Evolutionary conservation across 1,140 invertebrate genomes (phyloP).

Genomic region (Pygmarrhopalites habei): DNA sequence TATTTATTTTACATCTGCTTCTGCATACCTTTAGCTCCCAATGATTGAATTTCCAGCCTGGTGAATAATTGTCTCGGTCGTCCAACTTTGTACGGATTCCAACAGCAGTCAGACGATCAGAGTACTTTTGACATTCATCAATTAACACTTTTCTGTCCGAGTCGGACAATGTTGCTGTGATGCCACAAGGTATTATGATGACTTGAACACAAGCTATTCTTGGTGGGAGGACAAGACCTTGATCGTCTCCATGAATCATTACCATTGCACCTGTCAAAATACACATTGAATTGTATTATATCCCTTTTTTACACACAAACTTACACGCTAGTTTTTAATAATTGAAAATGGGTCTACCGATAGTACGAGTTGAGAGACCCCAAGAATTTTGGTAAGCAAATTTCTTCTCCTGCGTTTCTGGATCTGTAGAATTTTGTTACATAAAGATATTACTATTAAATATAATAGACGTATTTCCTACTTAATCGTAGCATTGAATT

Average conservation of each 20-base stretch:
- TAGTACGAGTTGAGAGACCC: conserved; percentile 94
- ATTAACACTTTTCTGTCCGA: conserved; percentile 63
- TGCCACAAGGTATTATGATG: conserved; percentile 92
- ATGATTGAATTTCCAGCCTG: conserved; percentile 99
- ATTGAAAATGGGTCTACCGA: no score
- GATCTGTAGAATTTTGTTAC: no score
- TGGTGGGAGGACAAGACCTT: conserved; percentile 93
- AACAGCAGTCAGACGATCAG: conserved; percentile 45
- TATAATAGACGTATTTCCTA: no score
- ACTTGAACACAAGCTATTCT: conserved; percentile 74
- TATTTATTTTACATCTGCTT: neutral
- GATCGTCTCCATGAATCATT: conserved; percentile 95
- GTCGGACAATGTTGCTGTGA: conserved; percentile 70
- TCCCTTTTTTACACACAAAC: no score
- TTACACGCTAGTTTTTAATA: no score
- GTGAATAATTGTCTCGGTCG: conserved; percentile 90
- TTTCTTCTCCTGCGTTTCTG: conserved; percentile 74
- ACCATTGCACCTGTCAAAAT: conserved; percentile 84
- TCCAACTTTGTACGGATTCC: conserved; percentile 72
- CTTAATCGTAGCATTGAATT: no score
- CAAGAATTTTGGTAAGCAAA: conserved; percentile 97
- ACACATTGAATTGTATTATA: neutral
- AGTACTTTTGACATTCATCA: conserved; percentile 61
- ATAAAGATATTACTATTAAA: no score
- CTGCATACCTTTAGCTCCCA: conserved; percentile 86